Percentiles rank a stretch among this genome's conserved stretches.
phyloP scores from a whole-genome alignment of 2,797 vertebrate genomes.

The Tragelaphus eurycerus region DNA sequence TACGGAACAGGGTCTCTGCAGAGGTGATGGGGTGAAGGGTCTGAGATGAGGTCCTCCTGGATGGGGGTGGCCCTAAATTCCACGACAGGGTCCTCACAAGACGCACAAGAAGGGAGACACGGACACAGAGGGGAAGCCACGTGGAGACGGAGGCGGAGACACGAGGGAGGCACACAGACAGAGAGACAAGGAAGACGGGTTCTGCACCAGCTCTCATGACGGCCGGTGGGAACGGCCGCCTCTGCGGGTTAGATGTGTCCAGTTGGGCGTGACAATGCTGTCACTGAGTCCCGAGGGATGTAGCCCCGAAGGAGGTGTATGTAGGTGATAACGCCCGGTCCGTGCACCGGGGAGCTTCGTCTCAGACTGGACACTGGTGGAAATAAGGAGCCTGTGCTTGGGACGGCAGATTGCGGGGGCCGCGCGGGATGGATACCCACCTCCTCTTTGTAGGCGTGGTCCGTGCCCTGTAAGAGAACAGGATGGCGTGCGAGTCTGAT shows the following conservation, averaged over 20 bases:
- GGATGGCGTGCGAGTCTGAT: rapidly evolving
- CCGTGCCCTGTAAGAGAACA: neutral
- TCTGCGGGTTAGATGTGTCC: rapidly evolving
- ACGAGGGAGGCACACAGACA: neutral
- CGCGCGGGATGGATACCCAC: neutral
- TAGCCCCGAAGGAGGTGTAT: neutral
- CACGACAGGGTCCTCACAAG: rapidly evolving
- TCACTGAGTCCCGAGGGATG: neutral
- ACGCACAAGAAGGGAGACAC: too few relatives aligned
- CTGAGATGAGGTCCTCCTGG: neutral
- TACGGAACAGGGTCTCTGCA: neutral
- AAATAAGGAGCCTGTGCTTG: rapidly evolving
- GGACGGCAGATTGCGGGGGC: rapidly evolving
- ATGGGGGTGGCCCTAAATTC: neutral
- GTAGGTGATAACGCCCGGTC: neutral
- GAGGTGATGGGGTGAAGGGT: neutral
- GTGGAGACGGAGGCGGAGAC: rapidly evolving
- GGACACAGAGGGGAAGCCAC: neutral
- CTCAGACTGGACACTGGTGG: neutral
- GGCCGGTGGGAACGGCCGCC: rapidly evolving
- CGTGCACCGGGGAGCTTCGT: rapidly evolving
- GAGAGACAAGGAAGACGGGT: rapidly evolving
- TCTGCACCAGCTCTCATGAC: rapidly evolving
- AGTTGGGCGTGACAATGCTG: rapidly evolving
- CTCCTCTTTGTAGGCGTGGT: rapidly evolving